Percentiles rank a stretch among this genome's conserved stretches.
phyloP scores from a whole-genome alignment of 2,113 vertebrate species.

The Phasianus colchicus region DNA sequence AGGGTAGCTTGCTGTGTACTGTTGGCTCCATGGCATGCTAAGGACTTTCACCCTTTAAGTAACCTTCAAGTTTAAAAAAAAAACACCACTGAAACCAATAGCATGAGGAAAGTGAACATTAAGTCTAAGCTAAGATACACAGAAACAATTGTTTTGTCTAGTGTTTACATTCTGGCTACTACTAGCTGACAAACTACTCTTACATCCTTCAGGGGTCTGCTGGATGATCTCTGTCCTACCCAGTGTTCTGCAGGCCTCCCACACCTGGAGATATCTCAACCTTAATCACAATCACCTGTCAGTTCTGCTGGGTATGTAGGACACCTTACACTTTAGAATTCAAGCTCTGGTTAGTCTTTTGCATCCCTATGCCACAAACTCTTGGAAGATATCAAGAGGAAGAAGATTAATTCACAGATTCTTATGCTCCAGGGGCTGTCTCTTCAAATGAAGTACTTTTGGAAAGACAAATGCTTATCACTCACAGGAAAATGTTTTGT shows the following conservation, averaged over 20 bases:
- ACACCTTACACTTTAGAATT: background rate
- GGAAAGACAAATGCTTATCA: accelerated
- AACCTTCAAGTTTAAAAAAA: background rate
- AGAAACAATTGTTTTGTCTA: background rate
- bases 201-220: background rate
- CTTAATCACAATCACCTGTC: background rate
- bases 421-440: accelerated
- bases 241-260: background rate
- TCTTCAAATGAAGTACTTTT: accelerated
- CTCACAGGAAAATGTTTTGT: accelerated
- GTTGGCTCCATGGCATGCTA: accelerated
- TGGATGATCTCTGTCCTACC: background rate
- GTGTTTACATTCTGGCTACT: accelerated
- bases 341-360: background rate
- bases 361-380: background rate
- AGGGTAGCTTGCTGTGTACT: accelerated
- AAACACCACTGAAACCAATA: background rate
- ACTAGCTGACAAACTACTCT: accelerated
- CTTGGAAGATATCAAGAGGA: background rate
- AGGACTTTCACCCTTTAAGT: background rate
- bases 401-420: background rate
- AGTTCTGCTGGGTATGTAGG: accelerated
- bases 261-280: background rate
- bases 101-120: background rate
- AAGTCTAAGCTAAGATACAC: background rate